These are phyloP conservation scores for Melanotus villosus DNA, from an alignment of 2,888 invertebrate species.

Conservation along the genomic window DNA sequence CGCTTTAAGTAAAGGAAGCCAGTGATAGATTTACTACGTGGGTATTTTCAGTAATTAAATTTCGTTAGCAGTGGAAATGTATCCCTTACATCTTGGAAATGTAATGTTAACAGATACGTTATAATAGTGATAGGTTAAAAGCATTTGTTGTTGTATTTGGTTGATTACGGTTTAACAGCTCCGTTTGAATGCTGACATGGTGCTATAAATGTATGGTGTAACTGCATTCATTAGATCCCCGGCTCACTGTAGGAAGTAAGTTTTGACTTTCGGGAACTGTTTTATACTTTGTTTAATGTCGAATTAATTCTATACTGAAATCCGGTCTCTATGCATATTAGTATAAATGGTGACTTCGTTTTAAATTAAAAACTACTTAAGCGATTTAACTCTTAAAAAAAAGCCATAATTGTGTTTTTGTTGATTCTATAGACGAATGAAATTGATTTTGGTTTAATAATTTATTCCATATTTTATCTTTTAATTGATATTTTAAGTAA, in stretches of 20 bases:
- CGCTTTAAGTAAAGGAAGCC: too few species aligned
- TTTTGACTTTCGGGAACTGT: slow-evolving; percentile 46
- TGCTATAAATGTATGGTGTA: slow-evolving; percentile 53
- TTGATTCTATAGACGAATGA: too few species aligned
- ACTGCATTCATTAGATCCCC: slow-evolving; percentile 56
- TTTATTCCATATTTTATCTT: too few species aligned
- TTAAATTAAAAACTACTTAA: slow-evolving; percentile 26
- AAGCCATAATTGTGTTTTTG: background rate
- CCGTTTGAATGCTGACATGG: slow-evolving; percentile 44
- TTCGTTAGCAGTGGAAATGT: too few species aligned
- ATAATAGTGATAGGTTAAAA: background rate
- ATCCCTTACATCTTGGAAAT: too few species aligned
- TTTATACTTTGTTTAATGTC: slow-evolving; percentile 42
- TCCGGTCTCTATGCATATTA: slow-evolving; percentile 25
- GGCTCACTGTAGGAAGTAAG: slow-evolving; percentile 51
- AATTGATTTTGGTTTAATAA: too few species aligned
- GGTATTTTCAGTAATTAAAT: too few species aligned
- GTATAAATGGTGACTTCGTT: slow-evolving; percentile 11
- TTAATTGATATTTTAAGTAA: too few species aligned
- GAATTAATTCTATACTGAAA: slow-evolving; percentile 27
- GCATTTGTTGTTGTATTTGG: slow-evolving; percentile 17
- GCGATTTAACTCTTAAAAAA: background rate
- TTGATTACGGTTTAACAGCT: slow-evolving; percentile 46
- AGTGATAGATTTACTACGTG: too few species aligned
- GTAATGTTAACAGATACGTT: slow-evolving; percentile 5